phyloP scores from a whole-genome alignment of 2,113 vertebrate species.

The Polyodon spathula region DNA sequence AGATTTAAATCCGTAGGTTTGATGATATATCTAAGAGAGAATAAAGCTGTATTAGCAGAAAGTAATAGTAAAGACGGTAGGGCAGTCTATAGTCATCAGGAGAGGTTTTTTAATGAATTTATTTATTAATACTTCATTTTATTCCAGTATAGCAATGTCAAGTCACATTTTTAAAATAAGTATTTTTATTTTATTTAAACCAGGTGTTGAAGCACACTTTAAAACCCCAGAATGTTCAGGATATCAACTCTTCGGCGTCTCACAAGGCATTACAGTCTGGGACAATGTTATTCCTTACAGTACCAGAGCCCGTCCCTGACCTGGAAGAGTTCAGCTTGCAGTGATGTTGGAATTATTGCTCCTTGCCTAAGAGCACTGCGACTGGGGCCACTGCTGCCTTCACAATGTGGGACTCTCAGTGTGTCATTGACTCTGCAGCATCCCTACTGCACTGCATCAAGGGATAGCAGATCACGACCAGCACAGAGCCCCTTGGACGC shows the following conservation, averaged over 20 bases:
- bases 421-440: neutral
- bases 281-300: neutral
- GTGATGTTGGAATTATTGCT: neutral
- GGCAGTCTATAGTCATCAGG: too few relatives aligned
- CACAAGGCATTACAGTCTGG: neutral
- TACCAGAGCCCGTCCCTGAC: neutral
- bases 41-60: too few relatives aligned
- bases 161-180: too few relatives aligned
- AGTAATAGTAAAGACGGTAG: too few relatives aligned
- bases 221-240: slow-evolving; percentile 39
- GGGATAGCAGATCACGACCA: neutral
- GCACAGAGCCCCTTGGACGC: neutral
- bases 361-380: neutral
- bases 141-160: too few relatives aligned
- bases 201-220: too few relatives aligned
- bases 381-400: neutral
- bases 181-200: too few relatives aligned
- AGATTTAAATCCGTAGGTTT: too few relatives aligned
- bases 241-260: slow-evolving; percentile 3
- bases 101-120: too few relatives aligned
- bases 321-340: neutral
- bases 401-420: neutral
- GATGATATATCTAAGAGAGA: too few relatives aligned
- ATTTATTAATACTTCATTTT: too few relatives aligned
- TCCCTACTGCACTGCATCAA: neutral